A percentile compares a stretch with the other conserved stretches of the same genome.
Conservation (phyloP, 2,888 invertebrate species). For the Galerucella nymphaeae region DNA sequence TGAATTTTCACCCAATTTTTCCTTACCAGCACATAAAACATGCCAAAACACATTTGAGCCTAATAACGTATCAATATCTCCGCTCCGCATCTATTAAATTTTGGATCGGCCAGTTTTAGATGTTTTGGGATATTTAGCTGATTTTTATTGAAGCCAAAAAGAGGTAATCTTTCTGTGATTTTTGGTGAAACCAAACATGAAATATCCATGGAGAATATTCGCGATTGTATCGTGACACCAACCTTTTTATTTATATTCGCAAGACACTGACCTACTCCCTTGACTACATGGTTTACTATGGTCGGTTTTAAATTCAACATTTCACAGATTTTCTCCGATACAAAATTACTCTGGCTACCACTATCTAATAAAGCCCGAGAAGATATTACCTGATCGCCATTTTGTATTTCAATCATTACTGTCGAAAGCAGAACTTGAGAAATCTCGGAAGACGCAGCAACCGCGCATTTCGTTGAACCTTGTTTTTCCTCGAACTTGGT, state of each 20-base stretch:
- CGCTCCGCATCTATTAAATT: slow-evolving; percentile 4
- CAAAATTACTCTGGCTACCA: slow-evolving; percentile 6
- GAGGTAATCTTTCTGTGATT: slow-evolving; percentile 2
- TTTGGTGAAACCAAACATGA: slow-evolving; percentile 7
- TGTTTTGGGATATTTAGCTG: no score
- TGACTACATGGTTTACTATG: no score
- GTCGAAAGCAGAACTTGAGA: neutral
- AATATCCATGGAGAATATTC: neutral
- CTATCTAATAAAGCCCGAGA: slow-evolving; percentile 1
- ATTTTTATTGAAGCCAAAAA: neutral
- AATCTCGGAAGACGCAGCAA: neutral
- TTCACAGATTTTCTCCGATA: neutral
- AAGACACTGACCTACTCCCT: no score
- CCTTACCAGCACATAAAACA: slow-evolving; percentile 19
- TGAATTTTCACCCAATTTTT: slow-evolving; percentile 14
- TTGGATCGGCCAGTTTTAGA: slow-evolving; percentile 22
- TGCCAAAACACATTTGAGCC: slow-evolving; percentile 33
- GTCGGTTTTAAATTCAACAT: no score
- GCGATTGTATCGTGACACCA: slow-evolving; percentile 3
- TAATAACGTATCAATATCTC: slow-evolving; percentile 29
- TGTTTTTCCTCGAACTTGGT: neutral
- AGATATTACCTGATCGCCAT: neutral
- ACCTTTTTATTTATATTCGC: neutral
- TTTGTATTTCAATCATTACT: neutral
- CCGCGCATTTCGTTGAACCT: neutral